A percentile compares a stretch with the other conserved stretches of the same genome.
phyloP scores from a whole-genome alignment of 2,888 invertebrate genomes.

The Melipona bicolor region DNA sequence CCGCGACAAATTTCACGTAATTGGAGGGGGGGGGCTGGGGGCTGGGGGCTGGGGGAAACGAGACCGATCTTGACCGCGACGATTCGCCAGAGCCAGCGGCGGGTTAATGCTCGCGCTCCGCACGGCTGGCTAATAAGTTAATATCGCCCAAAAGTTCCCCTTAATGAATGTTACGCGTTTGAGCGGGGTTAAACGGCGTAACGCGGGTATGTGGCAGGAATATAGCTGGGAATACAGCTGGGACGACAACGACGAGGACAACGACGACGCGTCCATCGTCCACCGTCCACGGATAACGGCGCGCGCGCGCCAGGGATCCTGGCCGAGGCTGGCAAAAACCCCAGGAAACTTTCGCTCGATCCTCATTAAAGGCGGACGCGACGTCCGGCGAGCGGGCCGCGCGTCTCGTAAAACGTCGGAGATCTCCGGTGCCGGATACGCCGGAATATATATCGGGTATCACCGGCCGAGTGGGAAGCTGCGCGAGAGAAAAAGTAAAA shows the following conservation, averaged over 20 bases:
- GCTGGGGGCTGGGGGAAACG: neutral
- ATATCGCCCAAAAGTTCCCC: slow-evolving; percentile 63
- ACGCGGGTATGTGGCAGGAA: slow-evolving; percentile 11
- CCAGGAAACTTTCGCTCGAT: slow-evolving; percentile 66
- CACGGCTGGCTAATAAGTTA: slow-evolving; percentile 75
- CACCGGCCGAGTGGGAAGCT: slow-evolving; percentile 17
- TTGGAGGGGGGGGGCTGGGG: slow-evolving; percentile 23
- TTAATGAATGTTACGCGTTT: slow-evolving; percentile 65
- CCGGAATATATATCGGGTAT: slow-evolving; percentile 59
- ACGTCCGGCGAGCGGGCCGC: slow-evolving; percentile 20
- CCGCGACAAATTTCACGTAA: slow-evolving; percentile 46
- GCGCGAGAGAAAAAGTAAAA: slow-evolving; percentile 44
- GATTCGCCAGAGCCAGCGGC: slow-evolving; percentile 30
- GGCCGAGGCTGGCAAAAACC: slow-evolving; percentile 49
- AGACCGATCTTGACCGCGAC: slow-evolving; percentile 45
- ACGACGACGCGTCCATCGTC: slow-evolving; percentile 1
- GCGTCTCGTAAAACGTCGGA: slow-evolving; percentile 59
- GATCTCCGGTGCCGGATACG: slow-evolving; percentile 37
- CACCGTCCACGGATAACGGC: slow-evolving; percentile 52
- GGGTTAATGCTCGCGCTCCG: slow-evolving; percentile 67
- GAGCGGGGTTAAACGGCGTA: slow-evolving; percentile 4
- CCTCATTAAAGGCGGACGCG: slow-evolving; percentile 64
- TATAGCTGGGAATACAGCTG: slow-evolving; percentile 4
- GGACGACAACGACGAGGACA: neutral
- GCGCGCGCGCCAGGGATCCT: slow-evolving; percentile 45